These are phyloP conservation scores for Dendrophyllia cribrosa DNA, from an alignment of 64 coral and sea anemone genomes.

Conservation along the genomic window DNA sequence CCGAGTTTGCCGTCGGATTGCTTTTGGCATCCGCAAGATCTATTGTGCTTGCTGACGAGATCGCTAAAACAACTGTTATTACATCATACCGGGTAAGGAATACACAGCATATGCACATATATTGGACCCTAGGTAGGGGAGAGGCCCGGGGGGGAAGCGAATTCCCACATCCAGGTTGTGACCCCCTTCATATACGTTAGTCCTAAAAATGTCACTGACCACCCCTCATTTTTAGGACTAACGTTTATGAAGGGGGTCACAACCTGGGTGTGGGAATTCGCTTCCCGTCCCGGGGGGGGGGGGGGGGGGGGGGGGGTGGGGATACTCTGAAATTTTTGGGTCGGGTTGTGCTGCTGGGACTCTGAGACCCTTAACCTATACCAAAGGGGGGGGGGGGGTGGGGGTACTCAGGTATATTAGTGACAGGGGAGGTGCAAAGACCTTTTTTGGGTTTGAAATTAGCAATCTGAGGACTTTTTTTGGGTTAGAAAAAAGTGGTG, in stretches of 20 bases:
- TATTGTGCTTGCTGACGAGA: conserved; percentile 24
- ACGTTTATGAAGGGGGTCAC: no score
- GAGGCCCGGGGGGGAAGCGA: neutral
- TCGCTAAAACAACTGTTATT: conserved; percentile 17
- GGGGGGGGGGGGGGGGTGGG: neutral
- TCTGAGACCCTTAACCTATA: neutral
- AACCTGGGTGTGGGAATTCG: no score
- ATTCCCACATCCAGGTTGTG: neutral
- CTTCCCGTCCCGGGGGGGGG: neutral
- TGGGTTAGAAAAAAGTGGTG: no score
- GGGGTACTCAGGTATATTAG: no score
- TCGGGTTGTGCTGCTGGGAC: neutral
- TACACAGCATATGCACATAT: neutral
- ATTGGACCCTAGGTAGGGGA: no score
- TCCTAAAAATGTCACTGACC: no score
- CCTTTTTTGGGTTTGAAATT: no score
- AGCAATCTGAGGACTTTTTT: no score
- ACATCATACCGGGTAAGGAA: neutral
- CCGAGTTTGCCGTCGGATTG: conserved; percentile 64
- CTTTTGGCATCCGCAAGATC: conserved; percentile 67
- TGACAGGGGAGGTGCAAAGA: no score
- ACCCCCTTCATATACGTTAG: no score
- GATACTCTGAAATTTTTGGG: neutral
- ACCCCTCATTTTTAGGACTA: no score
- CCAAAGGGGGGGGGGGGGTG: no score